These are phyloP conservation scores for Drosophila biarmipes DNA, from an alignment of 1,140 invertebrate genomes.

Conservation along the genomic window DNA sequence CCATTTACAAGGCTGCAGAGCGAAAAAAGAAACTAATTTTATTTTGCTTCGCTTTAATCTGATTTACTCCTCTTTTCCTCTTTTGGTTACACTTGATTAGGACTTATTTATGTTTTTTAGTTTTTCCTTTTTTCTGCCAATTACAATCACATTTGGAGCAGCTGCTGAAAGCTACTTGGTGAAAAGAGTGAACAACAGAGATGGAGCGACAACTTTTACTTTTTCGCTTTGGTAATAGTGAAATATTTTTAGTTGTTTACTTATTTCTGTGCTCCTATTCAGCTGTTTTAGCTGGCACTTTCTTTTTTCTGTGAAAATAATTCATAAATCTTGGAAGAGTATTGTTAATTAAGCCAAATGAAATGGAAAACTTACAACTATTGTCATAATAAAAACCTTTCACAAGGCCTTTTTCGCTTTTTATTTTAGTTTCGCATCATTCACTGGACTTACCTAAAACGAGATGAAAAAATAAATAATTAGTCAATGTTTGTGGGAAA, in stretches of 20 bases:
- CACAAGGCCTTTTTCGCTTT: slow-evolving; percentile 9
- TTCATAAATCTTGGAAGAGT: slow-evolving; percentile 45
- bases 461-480: slow-evolving; percentile 52
- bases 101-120: slow-evolving; percentile 48
- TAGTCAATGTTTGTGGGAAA: slow-evolving; percentile 42
- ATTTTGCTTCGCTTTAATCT: slow-evolving; percentile 29
- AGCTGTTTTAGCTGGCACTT: slow-evolving; percentile 48
- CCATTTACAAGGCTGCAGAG: slow-evolving; percentile 1
- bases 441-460: slow-evolving; percentile 65
- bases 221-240: slow-evolving; percentile 48
- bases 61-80: slow-evolving; percentile 33
- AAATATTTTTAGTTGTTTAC: slow-evolving; percentile 42
- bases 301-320: slow-evolving; percentile 38
- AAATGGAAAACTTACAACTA: slow-evolving; percentile 43
- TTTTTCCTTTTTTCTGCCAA: slow-evolving; percentile 42
- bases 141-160: slow-evolving; percentile 76
- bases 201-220: slow-evolving; percentile 51
- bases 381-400: slow-evolving; percentile 14
- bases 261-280: slow-evolving; percentile 28
- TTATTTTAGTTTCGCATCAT: slow-evolving; percentile 15
- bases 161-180: slow-evolving; percentile 55
- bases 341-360: slow-evolving; percentile 45
- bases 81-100: slow-evolving; percentile 72
- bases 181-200: neutral
- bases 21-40: slow-evolving; percentile 18